A percentile compares a stretch with the other conserved stretches of the same genome.
These are phyloP conservation scores for Acanthaster planci DNA, from an alignment of 35 echinoderm and acorn worm species.

Conservation along the genomic window DNA sequence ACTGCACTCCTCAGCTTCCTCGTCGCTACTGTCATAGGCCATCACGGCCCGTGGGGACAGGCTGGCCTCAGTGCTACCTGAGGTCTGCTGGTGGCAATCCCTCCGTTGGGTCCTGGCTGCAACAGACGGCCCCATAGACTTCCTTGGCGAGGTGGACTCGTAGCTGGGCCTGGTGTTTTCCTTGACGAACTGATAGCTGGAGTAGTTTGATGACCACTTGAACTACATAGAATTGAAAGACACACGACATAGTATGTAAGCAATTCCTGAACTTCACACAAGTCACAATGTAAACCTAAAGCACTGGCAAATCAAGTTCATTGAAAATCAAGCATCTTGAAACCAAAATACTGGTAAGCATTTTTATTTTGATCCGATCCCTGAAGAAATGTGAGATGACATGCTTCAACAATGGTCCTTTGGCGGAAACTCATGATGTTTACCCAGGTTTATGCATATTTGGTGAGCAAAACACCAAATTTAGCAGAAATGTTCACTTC, in stretches of 20 bases:
- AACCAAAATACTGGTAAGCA: background rate
- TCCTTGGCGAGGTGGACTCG: conserved; percentile 32
- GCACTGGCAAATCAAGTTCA: background rate
- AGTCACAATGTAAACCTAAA: background rate
- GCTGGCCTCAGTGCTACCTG: conserved; percentile 6
- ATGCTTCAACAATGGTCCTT: no score
- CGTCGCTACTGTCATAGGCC: conserved; percentile 5
- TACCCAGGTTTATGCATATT: no score
- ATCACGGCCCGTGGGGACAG: conserved; percentile 20
- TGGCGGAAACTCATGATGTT: no score
- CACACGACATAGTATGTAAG: background rate
- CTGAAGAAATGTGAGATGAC: no score
- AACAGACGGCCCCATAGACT: background rate
- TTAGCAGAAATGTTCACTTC: no score
- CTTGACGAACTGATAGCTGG: conserved; percentile 47
- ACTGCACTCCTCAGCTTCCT: background rate
- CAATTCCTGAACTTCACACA: background rate
- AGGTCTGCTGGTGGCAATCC: background rate
- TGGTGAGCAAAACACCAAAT: no score
- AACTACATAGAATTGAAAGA: conserved; percentile 18
- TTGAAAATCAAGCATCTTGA: background rate
- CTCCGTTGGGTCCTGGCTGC: background rate
- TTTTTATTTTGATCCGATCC: no score
- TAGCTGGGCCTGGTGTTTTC: conserved; percentile 27
- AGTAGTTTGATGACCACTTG: conserved; percentile 32